Percentiles rank a stretch among this genome's conserved stretches.
These are phyloP conservation scores for Rhinichthys osculus DNA, from an alignment of 2,797 vertebrate genomes.

Conservation along the genomic window DNA sequence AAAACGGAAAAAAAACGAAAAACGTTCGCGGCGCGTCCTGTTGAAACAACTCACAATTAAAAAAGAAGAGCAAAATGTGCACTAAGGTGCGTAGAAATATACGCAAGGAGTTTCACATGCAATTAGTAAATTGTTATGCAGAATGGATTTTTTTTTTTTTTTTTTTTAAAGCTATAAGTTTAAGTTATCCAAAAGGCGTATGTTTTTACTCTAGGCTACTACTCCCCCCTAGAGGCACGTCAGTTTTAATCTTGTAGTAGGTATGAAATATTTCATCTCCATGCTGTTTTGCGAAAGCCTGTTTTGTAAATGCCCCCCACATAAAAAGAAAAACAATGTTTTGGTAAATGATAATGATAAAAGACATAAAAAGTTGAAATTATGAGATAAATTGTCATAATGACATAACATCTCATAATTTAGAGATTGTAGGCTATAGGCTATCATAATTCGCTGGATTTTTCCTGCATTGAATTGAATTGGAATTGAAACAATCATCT, in stretches of 20 bases:
- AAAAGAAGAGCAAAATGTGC: not conserved
- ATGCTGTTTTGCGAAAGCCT: not conserved
- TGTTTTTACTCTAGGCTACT: constrained; percentile 7
- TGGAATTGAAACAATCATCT: too few species aligned
- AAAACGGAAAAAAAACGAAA: not conserved
- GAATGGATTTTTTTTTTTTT: not conserved
- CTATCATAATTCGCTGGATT: too few species aligned
- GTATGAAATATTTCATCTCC: not conserved
- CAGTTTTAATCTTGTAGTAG: not conserved
- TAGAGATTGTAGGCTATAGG: too few species aligned
- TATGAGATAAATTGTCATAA: not conserved
- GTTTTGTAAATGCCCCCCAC: not conserved
- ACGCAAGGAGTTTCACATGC: not conserved
- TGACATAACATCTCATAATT: too few species aligned
- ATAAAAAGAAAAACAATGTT: not conserved
- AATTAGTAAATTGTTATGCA: not conserved
- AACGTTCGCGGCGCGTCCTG: not conserved
- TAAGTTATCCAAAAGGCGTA: not conserved
- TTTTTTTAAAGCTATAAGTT: too few species aligned
- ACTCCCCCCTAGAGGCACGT: constrained; percentile 19
- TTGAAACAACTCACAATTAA: not conserved
- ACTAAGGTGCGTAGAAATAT: too few species aligned
- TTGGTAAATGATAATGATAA: not conserved
- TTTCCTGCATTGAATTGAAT: too few species aligned
- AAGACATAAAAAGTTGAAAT: too few species aligned